phyloP scores from a whole-genome alignment of 2,888 invertebrate species.

The Synergus gifuensis region DNA sequence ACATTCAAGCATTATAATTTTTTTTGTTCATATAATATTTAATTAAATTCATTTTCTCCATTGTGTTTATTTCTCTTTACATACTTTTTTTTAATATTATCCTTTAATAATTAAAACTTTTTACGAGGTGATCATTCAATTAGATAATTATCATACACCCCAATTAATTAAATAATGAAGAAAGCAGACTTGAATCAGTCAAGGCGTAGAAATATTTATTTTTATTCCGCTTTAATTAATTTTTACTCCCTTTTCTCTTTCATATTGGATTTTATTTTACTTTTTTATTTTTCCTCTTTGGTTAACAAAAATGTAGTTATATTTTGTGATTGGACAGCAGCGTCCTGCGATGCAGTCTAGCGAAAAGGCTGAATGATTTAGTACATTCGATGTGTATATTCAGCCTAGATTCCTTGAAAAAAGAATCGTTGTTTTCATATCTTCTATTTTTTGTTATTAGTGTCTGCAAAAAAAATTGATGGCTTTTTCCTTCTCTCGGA shows the following conservation, averaged over 20 bases:
- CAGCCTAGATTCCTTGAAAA: neutral
- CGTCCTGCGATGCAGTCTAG: conserved; percentile 11
- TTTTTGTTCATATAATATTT: too few species aligned
- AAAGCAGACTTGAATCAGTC: neutral
- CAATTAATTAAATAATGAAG: neutral
- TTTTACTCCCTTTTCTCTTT: neutral
- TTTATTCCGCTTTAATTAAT: neutral
- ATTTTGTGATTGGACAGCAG: conserved; percentile 30
- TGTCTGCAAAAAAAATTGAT: neutral
- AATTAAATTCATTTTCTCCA: too few species aligned
- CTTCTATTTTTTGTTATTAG: neutral
- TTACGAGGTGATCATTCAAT: neutral
- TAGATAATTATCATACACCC: neutral
- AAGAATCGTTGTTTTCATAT: neutral
- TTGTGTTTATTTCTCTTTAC: too few species aligned
- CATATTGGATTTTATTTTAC: neutral
- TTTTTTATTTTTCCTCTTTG: neutral
- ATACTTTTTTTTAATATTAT: too few species aligned
- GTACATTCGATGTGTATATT: neutral
- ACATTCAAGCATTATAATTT: too few species aligned
- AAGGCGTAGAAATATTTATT: neutral
- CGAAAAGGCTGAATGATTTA: conserved; percentile 21
- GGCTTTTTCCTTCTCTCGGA: neutral
- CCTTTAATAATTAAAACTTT: too few species aligned
- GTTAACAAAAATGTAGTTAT: conserved; percentile 8